Evolutionary conservation across 2,113 vertebrate species (phyloP).

Genomic region (Thunnus maccoyii): DNA sequence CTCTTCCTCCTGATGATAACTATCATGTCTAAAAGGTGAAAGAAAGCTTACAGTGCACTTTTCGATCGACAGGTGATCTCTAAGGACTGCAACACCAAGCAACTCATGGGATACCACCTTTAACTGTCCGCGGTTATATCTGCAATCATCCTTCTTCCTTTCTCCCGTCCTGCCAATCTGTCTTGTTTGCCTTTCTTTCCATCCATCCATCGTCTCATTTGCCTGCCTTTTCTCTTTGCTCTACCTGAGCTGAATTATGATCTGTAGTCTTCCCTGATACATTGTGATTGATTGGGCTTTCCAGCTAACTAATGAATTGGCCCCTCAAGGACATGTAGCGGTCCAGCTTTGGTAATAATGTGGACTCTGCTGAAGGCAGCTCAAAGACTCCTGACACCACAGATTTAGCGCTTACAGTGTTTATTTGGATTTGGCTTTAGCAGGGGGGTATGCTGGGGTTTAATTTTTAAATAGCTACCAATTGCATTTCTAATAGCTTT

Average conservation of each 20-base stretch:
- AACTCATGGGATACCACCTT: constrained; percentile 18
- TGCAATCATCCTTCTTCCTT: constrained; percentile 51
- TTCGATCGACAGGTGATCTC: constrained; percentile 21
- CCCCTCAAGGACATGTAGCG: constrained; percentile 74
- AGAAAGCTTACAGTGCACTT: neutral
- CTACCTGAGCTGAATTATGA: constrained; percentile 74
- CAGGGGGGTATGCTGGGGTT: constrained; percentile 27
- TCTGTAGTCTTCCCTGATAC: constrained; percentile 56
- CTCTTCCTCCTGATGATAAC: neutral
- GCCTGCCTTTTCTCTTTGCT: constrained; percentile 44
- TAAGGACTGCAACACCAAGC: constrained; percentile 29
- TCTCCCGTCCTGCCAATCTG: constrained; percentile 38
- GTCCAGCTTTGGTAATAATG: constrained; percentile 67
- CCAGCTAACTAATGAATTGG: constrained; percentile 80
- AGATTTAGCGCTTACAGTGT: constrained; percentile 64
- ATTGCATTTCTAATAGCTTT: constrained; percentile 49
- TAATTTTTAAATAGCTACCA: constrained; percentile 59
- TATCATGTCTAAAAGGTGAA: neutral
- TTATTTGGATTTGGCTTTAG: constrained; percentile 73
- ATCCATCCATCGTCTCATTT: constrained; percentile 60
- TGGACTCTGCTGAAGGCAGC: constrained; percentile 69
- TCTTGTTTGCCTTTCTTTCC: constrained; percentile 53
- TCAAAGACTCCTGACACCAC: constrained; percentile 71
- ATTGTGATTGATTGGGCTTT: constrained; percentile 77
- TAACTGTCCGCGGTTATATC: constrained; percentile 12